Percentiles rank a stretch among this genome's conserved stretches.
These are phyloP conservation scores for Stegophylla sp. DNA, from an alignment of 2,888 invertebrate genomes.

Conservation along the genomic window DNA sequence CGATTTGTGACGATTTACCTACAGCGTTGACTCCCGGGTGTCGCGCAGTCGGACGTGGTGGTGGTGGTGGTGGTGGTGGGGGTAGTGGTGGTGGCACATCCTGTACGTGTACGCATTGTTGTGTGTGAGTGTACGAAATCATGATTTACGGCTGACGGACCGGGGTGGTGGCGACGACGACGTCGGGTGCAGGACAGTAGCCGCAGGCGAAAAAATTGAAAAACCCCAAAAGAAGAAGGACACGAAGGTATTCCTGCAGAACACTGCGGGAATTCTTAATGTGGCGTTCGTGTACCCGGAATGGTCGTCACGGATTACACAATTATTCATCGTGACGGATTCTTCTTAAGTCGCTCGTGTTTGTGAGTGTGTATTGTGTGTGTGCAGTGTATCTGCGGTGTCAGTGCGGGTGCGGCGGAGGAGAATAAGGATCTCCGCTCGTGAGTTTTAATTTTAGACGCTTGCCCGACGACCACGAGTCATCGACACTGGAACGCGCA, in stretches of 20 bases:
- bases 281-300: constrained; percentile 35
- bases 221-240: constrained; percentile 33
- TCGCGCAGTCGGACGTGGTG: not conserved
- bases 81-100: too few relatives aligned
- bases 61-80: too few relatives aligned
- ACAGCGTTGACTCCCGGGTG: constrained; percentile 33
- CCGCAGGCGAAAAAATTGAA: constrained; percentile 44
- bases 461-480: not conserved
- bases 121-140: constrained; percentile 21
- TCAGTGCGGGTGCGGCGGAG: not conserved
- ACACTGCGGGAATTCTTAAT: constrained; percentile 56
- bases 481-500: not conserved
- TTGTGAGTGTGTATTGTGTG: not conserved
- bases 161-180: too few relatives aligned
- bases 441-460: constrained; percentile 43
- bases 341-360: not conserved
- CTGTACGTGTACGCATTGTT: not conserved
- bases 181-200: constrained; percentile 38
- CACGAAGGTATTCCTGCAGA: constrained; percentile 46
- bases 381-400: not conserved
- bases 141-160: constrained; percentile 36
- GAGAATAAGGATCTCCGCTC: not conserved
- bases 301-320: constrained; percentile 56
- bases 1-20: constrained; percentile 27
- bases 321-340: constrained; percentile 52